Conservation (phyloP, 1,140 invertebrate genomes). For the Papilio xuthus region DNA sequence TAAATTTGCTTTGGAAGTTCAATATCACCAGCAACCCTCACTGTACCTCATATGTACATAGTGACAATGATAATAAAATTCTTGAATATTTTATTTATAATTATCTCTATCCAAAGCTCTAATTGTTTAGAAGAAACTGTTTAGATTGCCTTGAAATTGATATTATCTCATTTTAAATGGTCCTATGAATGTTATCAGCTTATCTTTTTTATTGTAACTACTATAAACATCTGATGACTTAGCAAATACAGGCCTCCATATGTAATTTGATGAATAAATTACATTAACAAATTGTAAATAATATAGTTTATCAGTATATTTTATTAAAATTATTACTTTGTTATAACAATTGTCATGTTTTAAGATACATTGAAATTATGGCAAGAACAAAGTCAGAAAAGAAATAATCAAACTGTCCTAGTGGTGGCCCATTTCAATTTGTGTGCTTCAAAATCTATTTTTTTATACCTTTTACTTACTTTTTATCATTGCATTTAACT, state of each 20-base stretch:
- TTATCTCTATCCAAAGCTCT: neutral
- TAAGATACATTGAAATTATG: neutral
- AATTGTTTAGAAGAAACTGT: constrained; percentile 18
- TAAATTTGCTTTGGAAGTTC: too few species aligned
- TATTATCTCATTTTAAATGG: constrained; percentile 21
- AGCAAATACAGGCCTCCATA: neutral
- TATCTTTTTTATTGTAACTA: neutral
- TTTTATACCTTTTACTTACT: too few species aligned
- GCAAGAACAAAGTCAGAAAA: too few species aligned
- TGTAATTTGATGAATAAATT: neutral
- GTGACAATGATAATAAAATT: neutral
- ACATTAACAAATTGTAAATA: neutral
- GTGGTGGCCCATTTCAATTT: too few species aligned
- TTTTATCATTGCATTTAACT: too few species aligned
- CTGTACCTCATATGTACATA: too few species aligned
- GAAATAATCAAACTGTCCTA: too few species aligned
- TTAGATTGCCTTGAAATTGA: neutral
- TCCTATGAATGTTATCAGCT: neutral
- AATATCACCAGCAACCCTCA: too few species aligned
- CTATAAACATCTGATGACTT: neutral
- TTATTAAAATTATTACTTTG: neutral
- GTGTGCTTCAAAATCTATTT: too few species aligned
- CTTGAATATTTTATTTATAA: neutral
- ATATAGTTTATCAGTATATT: neutral
- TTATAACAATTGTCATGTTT: neutral